Evolutionary conservation across 2,888 invertebrate species (phyloP).

Genomic region (Eristalis pertinax): DNA sequence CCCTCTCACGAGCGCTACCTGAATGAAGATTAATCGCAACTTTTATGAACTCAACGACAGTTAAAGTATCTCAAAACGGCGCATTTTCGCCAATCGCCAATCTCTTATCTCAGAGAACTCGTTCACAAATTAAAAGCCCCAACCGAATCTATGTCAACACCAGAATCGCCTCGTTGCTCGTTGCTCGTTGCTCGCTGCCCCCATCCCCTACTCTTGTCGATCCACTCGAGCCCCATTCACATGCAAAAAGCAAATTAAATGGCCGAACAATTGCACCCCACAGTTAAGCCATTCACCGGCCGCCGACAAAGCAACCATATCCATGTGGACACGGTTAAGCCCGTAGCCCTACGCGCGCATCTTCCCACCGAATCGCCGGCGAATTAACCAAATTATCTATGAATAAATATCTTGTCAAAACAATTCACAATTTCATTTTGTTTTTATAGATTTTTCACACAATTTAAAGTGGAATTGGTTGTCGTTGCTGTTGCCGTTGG

Average conservation of each 20-base stretch:
- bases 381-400: slow-evolving; percentile 51
- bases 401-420: slow-evolving; percentile 65
- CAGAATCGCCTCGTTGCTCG: slow-evolving; percentile 26
- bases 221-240: no score
- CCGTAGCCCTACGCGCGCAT: neutral
- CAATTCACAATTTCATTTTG: slow-evolving; percentile 44
- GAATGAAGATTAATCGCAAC: neutral
- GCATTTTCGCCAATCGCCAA: neutral
- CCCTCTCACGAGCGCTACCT: neutral
- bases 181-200: no score
- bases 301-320: neutral
- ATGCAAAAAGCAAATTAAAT: slow-evolving; percentile 60
- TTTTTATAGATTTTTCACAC: slow-evolving; percentile 45
- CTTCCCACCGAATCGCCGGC: slow-evolving; percentile 22
- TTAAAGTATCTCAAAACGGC: neutral
- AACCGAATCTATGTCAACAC: slow-evolving; percentile 36
- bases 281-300: no score
- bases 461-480: slow-evolving; percentile 45
- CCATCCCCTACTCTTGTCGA: neutral
- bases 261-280: slow-evolving; percentile 49
- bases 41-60: neutral
- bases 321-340: neutral
- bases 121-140: slow-evolving; percentile 20
- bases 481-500: slow-evolving; percentile 29
- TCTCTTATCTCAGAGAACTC: slow-evolving; percentile 21